Evolutionary conservation across 2,888 invertebrate species (phyloP), one percentile per base, ranked within the genome.

Genomic region (Dynastes hyllus): DNA sequence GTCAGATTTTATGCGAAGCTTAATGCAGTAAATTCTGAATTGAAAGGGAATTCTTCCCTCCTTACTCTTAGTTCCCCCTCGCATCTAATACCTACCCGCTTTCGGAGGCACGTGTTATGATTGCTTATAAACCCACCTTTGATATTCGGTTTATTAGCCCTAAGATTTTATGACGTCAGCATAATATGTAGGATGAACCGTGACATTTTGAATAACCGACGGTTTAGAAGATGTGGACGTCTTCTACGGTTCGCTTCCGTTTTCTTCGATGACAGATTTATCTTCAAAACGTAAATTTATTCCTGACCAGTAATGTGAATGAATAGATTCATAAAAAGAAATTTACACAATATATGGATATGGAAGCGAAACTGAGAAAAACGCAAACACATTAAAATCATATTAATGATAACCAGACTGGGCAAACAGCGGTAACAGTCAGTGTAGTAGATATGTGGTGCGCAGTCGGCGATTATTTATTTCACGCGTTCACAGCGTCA

Each of bases 1-100:
- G 81, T 83, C 83, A 84, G 83, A 85, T 82, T 85, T 86, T 84
- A 85, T 85, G 84, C 83, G 80, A 83, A 83, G 81, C 83, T 85
- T 84, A 73, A 73, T 73, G 73, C 73, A 73, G 73, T 73, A 73
- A 73, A 73, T 73, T 73, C 40, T 51, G 73, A 73, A 73, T 73
- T 73, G 73, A 73, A 73, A 73, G 73, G 73, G 40, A 73, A 40
- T 58, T 53, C 70, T 58, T 73, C 58, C 73, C 58, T 32, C 58
- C 22, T 37, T 37, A 16, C 40, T 13, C 58, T 22, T 16, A 69
- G 22, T 11, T 53, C 40, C 45, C 66, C 58, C 45, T 40, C 45
- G 45, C n/a, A 40, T 73, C 73, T 40, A 73, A 61, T 73, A 53
- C 73, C 58, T 40, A 51, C 22, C 32, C 40, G 40, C 73, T 73